These are phyloP conservation scores for Platyura marginata DNA, from an alignment of 1,140 invertebrate species.

Conservation along the genomic window DNA sequence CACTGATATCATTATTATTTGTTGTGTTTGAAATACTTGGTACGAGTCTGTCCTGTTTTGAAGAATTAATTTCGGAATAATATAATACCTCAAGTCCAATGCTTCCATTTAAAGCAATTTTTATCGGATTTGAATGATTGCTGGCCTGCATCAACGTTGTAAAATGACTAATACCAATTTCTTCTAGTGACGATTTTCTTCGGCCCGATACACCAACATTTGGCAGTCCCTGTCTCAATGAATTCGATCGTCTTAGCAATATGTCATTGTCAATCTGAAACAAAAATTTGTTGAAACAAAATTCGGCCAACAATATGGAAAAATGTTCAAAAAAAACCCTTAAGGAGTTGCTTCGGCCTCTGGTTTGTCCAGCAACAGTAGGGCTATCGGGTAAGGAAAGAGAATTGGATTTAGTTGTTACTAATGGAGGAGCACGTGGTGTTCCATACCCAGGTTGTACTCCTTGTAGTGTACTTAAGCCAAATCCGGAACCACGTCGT, in stretches of 20 bases:
- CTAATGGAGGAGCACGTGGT: conserved; percentile 50
- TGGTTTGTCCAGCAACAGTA: conserved; percentile 50
- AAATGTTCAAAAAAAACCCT: conserved; percentile 33
- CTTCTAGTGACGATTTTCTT: conserved; percentile 65
- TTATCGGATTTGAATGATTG: conserved; percentile 48
- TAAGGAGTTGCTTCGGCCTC: conserved; percentile 68
- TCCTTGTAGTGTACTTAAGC: conserved; percentile 19
- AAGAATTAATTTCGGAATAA: background rate
- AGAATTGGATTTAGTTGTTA: conserved; percentile 72
- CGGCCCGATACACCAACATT: conserved; percentile 30
- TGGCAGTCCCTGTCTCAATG: conserved; percentile 53
- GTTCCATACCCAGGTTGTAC: conserved; percentile 40
- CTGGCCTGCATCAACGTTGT: conserved; percentile 38
- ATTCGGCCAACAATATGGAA: background rate
- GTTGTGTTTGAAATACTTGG: background rate
- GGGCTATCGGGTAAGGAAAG: conserved; percentile 73
- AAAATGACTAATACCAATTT: conserved; percentile 63
- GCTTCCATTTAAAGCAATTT: conserved; percentile 67
- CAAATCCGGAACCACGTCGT: conserved; percentile 36
- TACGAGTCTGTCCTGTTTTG: too few relatives aligned
- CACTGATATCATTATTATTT: too few relatives aligned
- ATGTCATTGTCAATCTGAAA: conserved; percentile 52
- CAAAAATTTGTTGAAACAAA: background rate
- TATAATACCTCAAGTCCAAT: conserved; percentile 63
- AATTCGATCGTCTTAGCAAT: conserved; percentile 61